These are phyloP conservation scores for Poecilia wingei DNA, from an alignment of 2,797 vertebrate species.

Conservation along the genomic window DNA sequence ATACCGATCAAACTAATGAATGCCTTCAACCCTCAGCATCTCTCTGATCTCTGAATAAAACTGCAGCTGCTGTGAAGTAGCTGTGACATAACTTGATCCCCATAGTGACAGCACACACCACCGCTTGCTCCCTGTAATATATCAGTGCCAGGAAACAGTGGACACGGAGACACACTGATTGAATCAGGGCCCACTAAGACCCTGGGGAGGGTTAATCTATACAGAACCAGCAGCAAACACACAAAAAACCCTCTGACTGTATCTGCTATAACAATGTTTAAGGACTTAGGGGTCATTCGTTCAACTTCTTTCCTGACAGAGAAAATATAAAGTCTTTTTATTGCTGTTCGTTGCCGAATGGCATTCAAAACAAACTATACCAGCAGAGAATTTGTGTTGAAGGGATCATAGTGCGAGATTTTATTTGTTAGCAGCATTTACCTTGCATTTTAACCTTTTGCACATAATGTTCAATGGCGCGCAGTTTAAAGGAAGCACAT, in stretches of 20 bases:
- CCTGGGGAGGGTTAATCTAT: constrained; percentile 76
- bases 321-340: constrained; percentile 21
- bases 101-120: constrained; percentile 73
- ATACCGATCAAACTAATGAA: constrained; percentile 77
- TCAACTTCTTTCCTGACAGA: constrained; percentile 46
- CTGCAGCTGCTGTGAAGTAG: constrained; percentile 63
- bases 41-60: constrained; percentile 74
- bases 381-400: not conserved
- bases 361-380: constrained; percentile 14
- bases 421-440: constrained; percentile 21
- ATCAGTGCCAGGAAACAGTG: constrained; percentile 84
- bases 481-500: constrained; percentile 35
- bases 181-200: constrained; percentile 75
- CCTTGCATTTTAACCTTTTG: constrained; percentile 8
- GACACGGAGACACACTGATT: constrained; percentile 76
- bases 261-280: constrained; percentile 65
- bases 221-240: constrained; percentile 59
- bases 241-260: constrained; percentile 44
- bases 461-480: constrained; percentile 20
- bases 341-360: not conserved
- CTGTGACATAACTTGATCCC: constrained; percentile 85
- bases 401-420: constrained; percentile 3
- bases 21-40: constrained; percentile 72
- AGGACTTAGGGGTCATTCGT: constrained; percentile 63
- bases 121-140: constrained; percentile 75